Conservation (phyloP, 1,140 invertebrate species). For the Achatina immaculata region DNA sequence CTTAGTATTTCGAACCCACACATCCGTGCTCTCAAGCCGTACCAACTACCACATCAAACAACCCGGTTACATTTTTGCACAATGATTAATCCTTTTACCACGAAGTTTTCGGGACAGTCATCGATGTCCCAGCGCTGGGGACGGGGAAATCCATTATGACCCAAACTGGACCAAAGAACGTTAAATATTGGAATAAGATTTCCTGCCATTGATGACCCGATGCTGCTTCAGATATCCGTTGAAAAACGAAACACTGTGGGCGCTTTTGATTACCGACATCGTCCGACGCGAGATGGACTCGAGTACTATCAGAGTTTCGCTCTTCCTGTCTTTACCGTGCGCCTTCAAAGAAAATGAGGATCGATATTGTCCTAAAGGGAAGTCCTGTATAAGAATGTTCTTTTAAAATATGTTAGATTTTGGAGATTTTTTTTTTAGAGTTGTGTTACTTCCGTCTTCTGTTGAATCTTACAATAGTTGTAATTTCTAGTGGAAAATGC, state of each 20-base stretch:
- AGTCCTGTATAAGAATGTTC: too few species aligned
- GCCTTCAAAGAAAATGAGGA: too few species aligned
- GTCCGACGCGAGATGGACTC: neutral
- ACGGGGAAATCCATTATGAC: neutral
- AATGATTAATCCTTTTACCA: conserved; percentile 3
- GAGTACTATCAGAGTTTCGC: neutral
- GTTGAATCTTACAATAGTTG: too few species aligned
- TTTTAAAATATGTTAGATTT: too few species aligned
- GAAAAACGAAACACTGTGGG: neutral
- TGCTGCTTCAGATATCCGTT: neutral
- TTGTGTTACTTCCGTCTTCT: too few species aligned
- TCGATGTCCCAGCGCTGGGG: neutral
- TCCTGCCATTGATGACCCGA: neutral
- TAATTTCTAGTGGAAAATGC: too few species aligned
- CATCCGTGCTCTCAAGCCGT: too few species aligned
- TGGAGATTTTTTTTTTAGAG: too few species aligned
- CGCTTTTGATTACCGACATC: neutral
- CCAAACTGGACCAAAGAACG: neutral
- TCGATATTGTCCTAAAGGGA: too few species aligned
- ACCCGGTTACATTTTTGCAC: too few species aligned
- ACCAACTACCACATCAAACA: too few species aligned
- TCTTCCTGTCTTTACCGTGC: neutral
- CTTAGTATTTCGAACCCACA: too few species aligned
- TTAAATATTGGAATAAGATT: conserved; percentile 1
- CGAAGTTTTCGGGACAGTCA: neutral